Evolutionary conservation across 2,113 vertebrate species (phyloP).

Genomic region (Machaerirhynchus nigripectus): DNA sequence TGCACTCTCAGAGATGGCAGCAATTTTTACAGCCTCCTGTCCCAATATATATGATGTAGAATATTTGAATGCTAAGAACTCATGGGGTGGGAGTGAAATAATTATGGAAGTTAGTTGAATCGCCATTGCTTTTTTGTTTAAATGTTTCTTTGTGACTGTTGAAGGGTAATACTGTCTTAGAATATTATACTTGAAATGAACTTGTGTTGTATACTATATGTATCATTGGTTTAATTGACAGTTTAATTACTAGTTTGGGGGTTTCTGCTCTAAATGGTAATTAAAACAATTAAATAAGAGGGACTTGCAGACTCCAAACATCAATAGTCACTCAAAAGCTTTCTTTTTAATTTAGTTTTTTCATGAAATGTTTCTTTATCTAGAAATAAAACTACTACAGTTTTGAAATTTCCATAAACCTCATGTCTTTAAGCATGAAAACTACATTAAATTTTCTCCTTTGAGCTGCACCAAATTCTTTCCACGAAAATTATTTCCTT

Average conservation of each 20-base stretch:
- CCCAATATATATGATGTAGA: not conserved
- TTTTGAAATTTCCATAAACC: not conserved
- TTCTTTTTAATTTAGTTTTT: not conserved
- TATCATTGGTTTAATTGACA: not conserved
- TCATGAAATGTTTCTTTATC: not conserved
- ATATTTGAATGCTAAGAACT: not conserved
- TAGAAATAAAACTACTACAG: not conserved
- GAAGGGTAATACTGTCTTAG: not conserved
- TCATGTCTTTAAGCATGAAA: not conserved
- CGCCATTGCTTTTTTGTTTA: not conserved
- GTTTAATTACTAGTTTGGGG: not conserved
- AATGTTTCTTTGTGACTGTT: not conserved
- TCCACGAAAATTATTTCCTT: not conserved
- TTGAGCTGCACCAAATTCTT: not conserved
- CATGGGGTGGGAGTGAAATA: not conserved
- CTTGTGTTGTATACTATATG: not conserved
- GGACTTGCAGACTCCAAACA: not conserved
- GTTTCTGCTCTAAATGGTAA: not conserved
- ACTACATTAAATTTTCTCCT: not conserved
- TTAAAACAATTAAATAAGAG: conserved; percentile 1
- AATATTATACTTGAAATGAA: not conserved
- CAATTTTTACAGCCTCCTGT: not conserved
- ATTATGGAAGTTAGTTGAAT: not conserved
- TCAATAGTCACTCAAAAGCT: not conserved
- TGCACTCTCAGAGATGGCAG: not conserved